A percentile compares a stretch with the other conserved stretches of the same genome.
Evolutionary conservation across 2,888 invertebrate genomes (phyloP).

Genomic region (Agriopis marginaria): DNA sequence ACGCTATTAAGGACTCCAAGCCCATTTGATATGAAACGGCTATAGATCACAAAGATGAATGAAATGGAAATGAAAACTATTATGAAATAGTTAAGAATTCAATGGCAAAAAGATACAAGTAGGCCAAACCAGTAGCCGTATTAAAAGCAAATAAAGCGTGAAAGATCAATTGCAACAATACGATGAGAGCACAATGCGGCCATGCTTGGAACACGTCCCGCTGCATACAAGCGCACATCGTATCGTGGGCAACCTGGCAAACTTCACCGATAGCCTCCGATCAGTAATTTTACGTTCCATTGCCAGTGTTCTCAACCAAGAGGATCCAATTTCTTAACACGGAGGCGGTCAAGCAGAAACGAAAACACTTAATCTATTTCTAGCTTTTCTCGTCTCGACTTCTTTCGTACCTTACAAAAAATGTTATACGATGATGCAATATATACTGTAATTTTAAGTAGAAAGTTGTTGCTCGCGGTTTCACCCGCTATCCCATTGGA

Average conservation of each 20-base stretch:
- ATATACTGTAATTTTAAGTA: conserved; percentile 28
- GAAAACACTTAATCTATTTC: conserved; percentile 74
- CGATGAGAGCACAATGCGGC: conserved; percentile 59
- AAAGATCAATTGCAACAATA: conserved; percentile 69
- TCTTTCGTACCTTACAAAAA: conserved; percentile 46
- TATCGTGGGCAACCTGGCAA: conserved; percentile 44
- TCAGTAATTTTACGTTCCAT: conserved; percentile 80
- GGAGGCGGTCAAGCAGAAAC: conserved; percentile 72
- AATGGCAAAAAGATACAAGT: conserved; percentile 43
- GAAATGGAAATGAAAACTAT: conserved; percentile 33
- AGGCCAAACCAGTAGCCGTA: conserved; percentile 57
- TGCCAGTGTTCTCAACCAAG: conserved; percentile 76
- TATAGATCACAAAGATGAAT: conserved; percentile 22
- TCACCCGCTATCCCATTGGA: too few relatives aligned
- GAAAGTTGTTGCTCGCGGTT: neutral
- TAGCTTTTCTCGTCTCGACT: conserved; percentile 63
- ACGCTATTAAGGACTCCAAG: conserved; percentile 3
- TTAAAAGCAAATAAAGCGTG: conserved; percentile 67
- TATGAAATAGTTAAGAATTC: conserved; percentile 32
- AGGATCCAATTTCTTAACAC: conserved; percentile 79
- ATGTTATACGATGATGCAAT: conserved; percentile 28
- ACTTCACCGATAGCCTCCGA: conserved; percentile 66
- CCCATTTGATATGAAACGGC: conserved; percentile 2
- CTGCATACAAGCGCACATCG: conserved; percentile 36
- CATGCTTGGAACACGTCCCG: conserved; percentile 49